A percentile compares a stretch with the other conserved stretches of the same genome.
phyloP scores from a whole-genome alignment of 2,113 vertebrate genomes.

The Chaetodon trifascialis region DNA sequence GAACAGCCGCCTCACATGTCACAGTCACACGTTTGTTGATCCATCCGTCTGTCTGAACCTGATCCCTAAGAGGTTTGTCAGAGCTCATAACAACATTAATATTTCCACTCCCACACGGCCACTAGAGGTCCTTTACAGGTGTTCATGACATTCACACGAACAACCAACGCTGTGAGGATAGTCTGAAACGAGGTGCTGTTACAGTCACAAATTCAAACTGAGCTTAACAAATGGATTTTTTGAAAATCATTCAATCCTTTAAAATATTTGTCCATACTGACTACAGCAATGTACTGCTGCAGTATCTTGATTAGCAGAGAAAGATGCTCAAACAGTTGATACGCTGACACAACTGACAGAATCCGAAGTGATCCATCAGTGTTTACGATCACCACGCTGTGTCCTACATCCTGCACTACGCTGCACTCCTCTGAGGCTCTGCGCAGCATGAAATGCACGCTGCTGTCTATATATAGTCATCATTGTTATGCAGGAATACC shows the following conservation, averaged over 20 bases:
- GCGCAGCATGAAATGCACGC: conserved; percentile 31
- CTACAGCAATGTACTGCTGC: neutral
- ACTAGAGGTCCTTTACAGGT: too few relatives aligned
- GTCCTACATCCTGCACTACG: conserved; percentile 43
- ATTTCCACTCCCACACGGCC: too few relatives aligned
- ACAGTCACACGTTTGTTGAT: neutral
- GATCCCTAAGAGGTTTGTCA: too few relatives aligned
- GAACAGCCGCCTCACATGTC: neutral
- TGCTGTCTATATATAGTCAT: conserved; percentile 68
- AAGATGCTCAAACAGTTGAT: neutral
- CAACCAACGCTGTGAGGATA: neutral
- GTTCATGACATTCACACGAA: too few relatives aligned
- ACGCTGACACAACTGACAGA: conserved; percentile 15
- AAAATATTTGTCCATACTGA: neutral
- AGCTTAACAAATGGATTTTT: neutral
- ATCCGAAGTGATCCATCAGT: conserved; percentile 13
- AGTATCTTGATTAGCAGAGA: conserved; percentile 1
- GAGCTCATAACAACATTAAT: too few relatives aligned
- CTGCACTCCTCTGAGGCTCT: conserved; percentile 30
- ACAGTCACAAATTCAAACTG: neutral
- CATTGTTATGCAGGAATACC: conserved; percentile 65
- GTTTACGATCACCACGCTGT: conserved; percentile 36
- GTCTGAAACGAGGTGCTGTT: neutral
- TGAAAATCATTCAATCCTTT: neutral
- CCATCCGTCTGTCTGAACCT: neutral